A percentile compares a stretch with the other conserved stretches of the same genome.
Evolutionary conservation across 2,888 invertebrate genomes (phyloP).

Genomic region (Apantesis nais): DNA sequence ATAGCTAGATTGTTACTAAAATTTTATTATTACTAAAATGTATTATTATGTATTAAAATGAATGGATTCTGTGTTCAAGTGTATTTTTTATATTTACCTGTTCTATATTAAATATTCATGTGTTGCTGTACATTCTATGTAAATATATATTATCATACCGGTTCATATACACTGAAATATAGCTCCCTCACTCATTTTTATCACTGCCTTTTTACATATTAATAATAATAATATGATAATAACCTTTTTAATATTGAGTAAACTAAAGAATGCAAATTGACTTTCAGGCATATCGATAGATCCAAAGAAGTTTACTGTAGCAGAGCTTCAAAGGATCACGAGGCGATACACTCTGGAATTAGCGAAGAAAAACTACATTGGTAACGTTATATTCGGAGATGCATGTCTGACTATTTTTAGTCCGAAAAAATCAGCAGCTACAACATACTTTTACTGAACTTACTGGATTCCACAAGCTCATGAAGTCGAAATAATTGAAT

Average conservation of each 20-base stretch:
- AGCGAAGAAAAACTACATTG: constrained; percentile 91
- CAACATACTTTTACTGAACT: background rate
- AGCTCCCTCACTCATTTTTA: background rate
- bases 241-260: too few species aligned
- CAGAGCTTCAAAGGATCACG: constrained; percentile 92
- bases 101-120: too few species aligned
- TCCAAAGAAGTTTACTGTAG: constrained; percentile 89
- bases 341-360: constrained; percentile 90
- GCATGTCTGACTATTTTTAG: background rate
- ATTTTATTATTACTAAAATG: too few species aligned
- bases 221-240: too few species aligned
- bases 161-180: background rate
- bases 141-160: too few species aligned
- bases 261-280: background rate
- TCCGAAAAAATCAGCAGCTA: background rate
- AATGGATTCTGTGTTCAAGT: too few species aligned
- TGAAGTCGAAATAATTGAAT: background rate
- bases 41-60: too few species aligned
- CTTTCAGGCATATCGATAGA: constrained; percentile 89
- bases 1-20: too few species aligned
- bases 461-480: too few species aligned
- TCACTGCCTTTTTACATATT: background rate
- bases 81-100: too few species aligned
- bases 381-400: constrained; percentile 52
- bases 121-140: too few species aligned